phyloP scores from a whole-genome alignment of 1,140 invertebrate genomes.

The Lepidostoma basale region DNA sequence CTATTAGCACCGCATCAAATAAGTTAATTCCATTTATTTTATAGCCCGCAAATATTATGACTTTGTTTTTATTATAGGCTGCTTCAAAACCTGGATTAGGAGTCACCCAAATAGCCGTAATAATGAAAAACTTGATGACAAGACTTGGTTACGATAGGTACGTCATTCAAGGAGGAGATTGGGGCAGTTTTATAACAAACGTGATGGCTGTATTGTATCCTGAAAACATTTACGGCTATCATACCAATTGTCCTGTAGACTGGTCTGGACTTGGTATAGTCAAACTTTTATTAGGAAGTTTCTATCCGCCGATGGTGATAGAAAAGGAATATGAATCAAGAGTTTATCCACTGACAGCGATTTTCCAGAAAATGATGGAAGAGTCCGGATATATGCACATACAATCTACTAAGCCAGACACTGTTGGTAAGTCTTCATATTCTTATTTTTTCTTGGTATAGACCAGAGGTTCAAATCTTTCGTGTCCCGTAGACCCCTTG shows the following conservation, averaged over 20 bases:
- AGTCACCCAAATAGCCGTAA: slow-evolving; percentile 67
- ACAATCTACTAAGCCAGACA: slow-evolving; percentile 90
- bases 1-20: too few species aligned
- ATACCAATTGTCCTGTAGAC: slow-evolving; percentile 48
- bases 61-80: slow-evolving; percentile 54
- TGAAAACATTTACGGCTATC: slow-evolving; percentile 65
- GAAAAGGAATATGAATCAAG: slow-evolving; percentile 62
- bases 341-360: slow-evolving; percentile 67
- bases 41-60: too few species aligned
- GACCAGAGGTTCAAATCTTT: too few species aligned
- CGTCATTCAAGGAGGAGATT: slow-evolving; percentile 85
- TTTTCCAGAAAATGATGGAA: slow-evolving; percentile 60
- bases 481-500: too few species aligned
- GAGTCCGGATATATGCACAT: slow-evolving; percentile 84
- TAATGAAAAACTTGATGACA: slow-evolving; percentile 85
- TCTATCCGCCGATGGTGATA: slow-evolving; percentile 59
- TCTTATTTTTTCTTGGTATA: neutral
- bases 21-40: neutral
- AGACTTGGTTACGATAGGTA: slow-evolving; percentile 77
- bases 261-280: slow-evolving; percentile 34
- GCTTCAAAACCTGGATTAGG: slow-evolving; percentile 68
- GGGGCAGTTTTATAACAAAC: slow-evolving; percentile 70
- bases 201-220: slow-evolving; percentile 73
- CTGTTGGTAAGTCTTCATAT: slow-evolving; percentile 60
- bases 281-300: slow-evolving; percentile 47